A percentile compares a stretch with the other conserved stretches of the same genome.
Conservation (phyloP, 2,113 vertebrate genomes). For the Petrocephalus microphthalmus region DNA sequence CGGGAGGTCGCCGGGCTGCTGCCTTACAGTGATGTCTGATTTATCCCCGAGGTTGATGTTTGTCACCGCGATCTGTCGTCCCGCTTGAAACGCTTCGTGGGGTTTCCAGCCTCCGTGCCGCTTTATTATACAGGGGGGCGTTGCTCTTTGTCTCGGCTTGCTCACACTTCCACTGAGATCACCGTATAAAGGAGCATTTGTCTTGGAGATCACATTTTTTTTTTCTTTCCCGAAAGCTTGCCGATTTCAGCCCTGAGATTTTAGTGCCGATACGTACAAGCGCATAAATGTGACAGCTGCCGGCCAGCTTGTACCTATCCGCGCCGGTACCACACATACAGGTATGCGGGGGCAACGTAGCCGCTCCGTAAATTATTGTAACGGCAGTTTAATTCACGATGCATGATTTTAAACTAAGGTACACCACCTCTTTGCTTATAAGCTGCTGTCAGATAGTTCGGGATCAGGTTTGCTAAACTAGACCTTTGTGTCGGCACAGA, state of each 20-base stretch:
- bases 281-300: background rate
- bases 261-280: too few species aligned
- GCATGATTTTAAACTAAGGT: background rate
- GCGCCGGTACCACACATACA: background rate
- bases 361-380: background rate
- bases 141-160: constrained; percentile 15
- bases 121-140: constrained; percentile 14
- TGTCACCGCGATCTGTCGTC: background rate
- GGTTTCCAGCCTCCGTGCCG: background rate
- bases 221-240: background rate
- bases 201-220: background rate
- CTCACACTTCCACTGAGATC: background rate
- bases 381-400: background rate
- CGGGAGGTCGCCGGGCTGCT: background rate
- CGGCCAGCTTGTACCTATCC: background rate
- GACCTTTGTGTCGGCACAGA: background rate
- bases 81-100: background rate
- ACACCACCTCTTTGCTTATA: background rate
- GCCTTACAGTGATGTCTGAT: background rate
- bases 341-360: background rate
- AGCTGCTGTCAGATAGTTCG: background rate
- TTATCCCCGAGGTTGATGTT: background rate
- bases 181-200: background rate
- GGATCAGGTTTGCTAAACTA: background rate
- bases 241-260: background rate